These are phyloP conservation scores for Allygus modestus DNA, from an alignment of 2,888 invertebrate species.

Conservation along the genomic window DNA sequence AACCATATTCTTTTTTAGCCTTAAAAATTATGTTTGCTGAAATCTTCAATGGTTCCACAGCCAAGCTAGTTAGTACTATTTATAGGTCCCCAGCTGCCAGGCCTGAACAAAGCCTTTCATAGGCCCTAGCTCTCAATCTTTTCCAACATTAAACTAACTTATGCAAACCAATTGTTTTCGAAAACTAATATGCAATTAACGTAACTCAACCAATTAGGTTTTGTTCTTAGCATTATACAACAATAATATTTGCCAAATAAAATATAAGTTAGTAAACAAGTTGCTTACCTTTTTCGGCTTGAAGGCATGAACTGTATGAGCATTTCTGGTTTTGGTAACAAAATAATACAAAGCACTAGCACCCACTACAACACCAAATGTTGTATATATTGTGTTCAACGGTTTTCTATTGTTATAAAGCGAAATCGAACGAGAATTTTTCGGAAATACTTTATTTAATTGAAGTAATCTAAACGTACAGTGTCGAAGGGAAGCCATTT, in stretches of 20 bases:
- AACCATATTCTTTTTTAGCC: too few relatives aligned
- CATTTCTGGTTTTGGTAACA: constrained; percentile 74
- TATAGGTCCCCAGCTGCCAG: background rate
- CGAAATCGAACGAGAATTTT: constrained; percentile 39
- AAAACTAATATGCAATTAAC: too few relatives aligned
- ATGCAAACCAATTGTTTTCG: too few relatives aligned
- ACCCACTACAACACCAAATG: constrained; percentile 74
- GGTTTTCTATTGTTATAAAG: constrained; percentile 23
- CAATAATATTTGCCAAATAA: background rate
- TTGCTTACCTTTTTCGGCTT: constrained; percentile 76
- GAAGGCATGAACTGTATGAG: constrained; percentile 76
- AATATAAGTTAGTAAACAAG: constrained; percentile 63
- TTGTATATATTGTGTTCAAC: constrained; percentile 35
- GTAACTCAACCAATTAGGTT: too few relatives aligned
- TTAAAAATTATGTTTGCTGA: too few relatives aligned
- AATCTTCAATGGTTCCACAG: background rate
- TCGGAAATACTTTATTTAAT: constrained; percentile 7
- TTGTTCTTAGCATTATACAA: background rate
- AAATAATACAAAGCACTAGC: constrained; percentile 75
- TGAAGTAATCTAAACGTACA: constrained; percentile 20
- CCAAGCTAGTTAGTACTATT: background rate
- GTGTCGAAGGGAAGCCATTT: constrained; percentile 55
- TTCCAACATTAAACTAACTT: too few relatives aligned
- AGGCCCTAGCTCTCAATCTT: too few relatives aligned
- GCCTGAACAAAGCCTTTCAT: background rate